phyloP scores from a whole-genome alignment of 1,140 invertebrate genomes.

The Chironomus striatipennis region DNA sequence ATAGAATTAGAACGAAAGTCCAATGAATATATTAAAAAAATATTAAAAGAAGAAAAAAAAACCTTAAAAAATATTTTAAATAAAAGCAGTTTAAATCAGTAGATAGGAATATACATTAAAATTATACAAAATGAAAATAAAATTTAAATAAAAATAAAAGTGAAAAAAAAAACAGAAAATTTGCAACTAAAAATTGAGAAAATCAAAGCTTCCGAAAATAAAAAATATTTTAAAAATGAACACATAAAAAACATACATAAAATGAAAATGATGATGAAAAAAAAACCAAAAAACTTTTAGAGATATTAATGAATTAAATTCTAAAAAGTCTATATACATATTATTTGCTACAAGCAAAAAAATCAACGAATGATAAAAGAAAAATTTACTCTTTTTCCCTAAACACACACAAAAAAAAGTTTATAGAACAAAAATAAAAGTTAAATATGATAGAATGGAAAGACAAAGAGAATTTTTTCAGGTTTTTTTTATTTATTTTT shows the following conservation, averaged over 20 bases:
- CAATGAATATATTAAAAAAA: not conserved
- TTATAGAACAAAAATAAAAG: no score
- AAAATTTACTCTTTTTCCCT: not conserved
- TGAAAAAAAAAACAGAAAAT: not conserved
- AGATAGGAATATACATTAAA: slow-evolving; percentile 22
- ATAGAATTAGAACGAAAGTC: slow-evolving; percentile 3
- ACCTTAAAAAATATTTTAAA: slow-evolving; percentile 5
- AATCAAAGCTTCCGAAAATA: slow-evolving; percentile 21
- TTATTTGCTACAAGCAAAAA: slow-evolving; percentile 18
- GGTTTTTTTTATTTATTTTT: no score
- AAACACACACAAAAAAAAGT: no score
- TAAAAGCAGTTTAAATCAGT: slow-evolving; percentile 14
- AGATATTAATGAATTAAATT: slow-evolving; percentile 23
- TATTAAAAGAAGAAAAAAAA: not conserved
- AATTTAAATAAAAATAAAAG: not conserved
- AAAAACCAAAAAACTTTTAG: slow-evolving; percentile 16
- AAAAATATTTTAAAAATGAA: not conserved
- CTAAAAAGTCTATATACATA: slow-evolving; percentile 19
- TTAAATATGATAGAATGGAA: no score
- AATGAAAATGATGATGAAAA: not conserved
- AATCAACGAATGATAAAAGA: slow-evolving; percentile 18
- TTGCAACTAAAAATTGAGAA: not conserved
- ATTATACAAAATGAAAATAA: slow-evolving; percentile 11
- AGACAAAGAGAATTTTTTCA: no score
- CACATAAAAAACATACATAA: not conserved